Percentiles rank a stretch among this genome's conserved stretches.
These are phyloP conservation scores for Philhelius pedissequus DNA, from an alignment of 2,888 invertebrate species.

Conservation along the genomic window DNA sequence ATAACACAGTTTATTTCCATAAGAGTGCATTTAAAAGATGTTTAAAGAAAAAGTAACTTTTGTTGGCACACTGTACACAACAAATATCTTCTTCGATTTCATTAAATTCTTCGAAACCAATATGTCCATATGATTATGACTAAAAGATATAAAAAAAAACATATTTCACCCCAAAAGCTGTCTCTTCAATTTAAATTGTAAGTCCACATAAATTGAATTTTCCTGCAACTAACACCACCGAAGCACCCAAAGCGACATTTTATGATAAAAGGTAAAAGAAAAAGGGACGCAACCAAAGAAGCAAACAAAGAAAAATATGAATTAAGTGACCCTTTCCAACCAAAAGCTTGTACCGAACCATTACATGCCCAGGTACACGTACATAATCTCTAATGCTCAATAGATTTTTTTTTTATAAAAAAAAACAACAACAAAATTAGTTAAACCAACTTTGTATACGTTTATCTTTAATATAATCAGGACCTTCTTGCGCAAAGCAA, in stretches of 20 bases:
- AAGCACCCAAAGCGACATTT: background rate
- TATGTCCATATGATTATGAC: background rate
- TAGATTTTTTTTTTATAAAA: background rate
- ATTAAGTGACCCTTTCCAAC: background rate
- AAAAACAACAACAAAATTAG: background rate
- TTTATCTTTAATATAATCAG: conserved; percentile 12
- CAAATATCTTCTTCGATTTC: background rate
- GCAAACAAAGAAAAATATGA: background rate
- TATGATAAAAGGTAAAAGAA: background rate
- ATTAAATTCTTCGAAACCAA: background rate
- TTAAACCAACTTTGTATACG: background rate
- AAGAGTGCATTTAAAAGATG: too few relatives aligned
- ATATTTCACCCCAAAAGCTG: background rate
- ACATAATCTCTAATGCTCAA: background rate
- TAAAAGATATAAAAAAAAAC: background rate
- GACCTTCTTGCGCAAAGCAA: background rate
- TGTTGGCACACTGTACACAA: background rate
- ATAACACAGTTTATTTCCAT: too few relatives aligned
- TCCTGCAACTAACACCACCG: background rate
- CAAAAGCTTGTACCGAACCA: background rate
- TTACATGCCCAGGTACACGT: background rate
- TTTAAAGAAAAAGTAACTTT: too few relatives aligned
- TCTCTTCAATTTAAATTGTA: background rate
- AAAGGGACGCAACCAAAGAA: background rate
- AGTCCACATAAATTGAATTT: background rate